Base-by-base conservation (phyloP, 2,113 vertebrate genomes). In the Paramisgurnus dabryanus region DNA sequence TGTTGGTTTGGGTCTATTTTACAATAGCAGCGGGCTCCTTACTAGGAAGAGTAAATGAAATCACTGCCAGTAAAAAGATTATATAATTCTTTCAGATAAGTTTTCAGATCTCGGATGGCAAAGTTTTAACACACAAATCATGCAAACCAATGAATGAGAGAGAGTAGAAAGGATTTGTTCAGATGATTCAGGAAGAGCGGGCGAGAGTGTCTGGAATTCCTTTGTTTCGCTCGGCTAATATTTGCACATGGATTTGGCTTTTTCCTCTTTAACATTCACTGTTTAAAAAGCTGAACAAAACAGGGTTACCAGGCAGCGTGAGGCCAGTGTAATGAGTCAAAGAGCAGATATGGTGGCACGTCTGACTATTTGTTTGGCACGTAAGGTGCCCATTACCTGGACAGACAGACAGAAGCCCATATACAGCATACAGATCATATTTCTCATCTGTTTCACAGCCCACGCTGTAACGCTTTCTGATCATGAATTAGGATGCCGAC, bases 171-270 rank as follows among this genome's bases (percentile, higher is more conserved):
- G 49, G 12, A 53, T 10, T 12, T 11, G 49, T 53, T 53, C 27
- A 34, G 78, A 68, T 78, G 67, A 76, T 75, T 8, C 47, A 57
- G 55, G 40, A 81, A 90, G 86, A 71, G 85, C 87, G 87, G 90
- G 90, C 87, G 87, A 83, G 72, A 81, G 74, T 53, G 83, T 90
- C 87, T 87, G 90, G 91, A 93, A 93, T 91, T 87, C 80, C 80
- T 93, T 92, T 92, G 90, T 91, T 86, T 86, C 39, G 76, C 34
- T 76, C 6, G 77, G 87, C 90, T 89, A 93, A 93, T 93, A 92
- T 94, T 94, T 92, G 87, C 85, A 79, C 74, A 87, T 68, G 84
- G 91, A 91, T 90, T 91, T 88, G 82, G 84, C 85, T 84, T 89
- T 87, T 87, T 83, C 87, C 85, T 79, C 82, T 87, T 82, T 72